phyloP scores from a whole-genome alignment of 1,140 invertebrate genomes.

The Lordiphosa clarofinis region DNA sequence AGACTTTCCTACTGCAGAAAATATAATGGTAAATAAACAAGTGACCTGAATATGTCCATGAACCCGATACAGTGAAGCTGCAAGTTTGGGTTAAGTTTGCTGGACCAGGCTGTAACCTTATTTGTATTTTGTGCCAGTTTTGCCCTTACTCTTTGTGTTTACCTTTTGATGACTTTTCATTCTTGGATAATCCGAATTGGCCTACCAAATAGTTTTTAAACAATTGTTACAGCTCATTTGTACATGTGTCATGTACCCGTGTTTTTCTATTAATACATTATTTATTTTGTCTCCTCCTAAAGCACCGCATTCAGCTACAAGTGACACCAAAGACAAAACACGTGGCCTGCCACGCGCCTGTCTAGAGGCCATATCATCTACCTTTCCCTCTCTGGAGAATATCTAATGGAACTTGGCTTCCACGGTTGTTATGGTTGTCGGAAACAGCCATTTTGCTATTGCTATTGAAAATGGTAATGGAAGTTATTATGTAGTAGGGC shows the following conservation, averaged over 20 bases:
- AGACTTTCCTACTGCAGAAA: constrained; percentile 3
- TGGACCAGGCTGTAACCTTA: no score
- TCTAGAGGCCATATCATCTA: no score
- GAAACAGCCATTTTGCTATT: no score
- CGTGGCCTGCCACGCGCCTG: constrained; percentile 47
- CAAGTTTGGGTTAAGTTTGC: constrained; percentile 40
- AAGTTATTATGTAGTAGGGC: no score
- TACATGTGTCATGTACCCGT: constrained; percentile 11
- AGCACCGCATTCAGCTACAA: constrained; percentile 1
- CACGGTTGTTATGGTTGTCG: no score
- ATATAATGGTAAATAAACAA: constrained; percentile 23
- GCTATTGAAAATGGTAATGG: no score
- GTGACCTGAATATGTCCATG: constrained; percentile 37
- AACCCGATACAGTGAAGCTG: constrained; percentile 10
- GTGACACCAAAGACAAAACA: constrained; percentile 38
- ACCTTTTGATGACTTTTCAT: constrained; percentile 14
- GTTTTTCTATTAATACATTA: constrained; percentile 35
- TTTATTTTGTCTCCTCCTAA: constrained; percentile 23
- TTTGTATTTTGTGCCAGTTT: no score
- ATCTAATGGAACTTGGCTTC: no score
- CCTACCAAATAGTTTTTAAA: no score
- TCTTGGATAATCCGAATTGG: neutral
- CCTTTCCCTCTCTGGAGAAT: no score
- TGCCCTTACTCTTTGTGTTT: constrained; percentile 4
- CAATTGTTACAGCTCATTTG: neutral